These are phyloP conservation scores for Kryptolebias marmoratus DNA, from an alignment of 2,113 vertebrate species.

Conservation along the genomic window DNA sequence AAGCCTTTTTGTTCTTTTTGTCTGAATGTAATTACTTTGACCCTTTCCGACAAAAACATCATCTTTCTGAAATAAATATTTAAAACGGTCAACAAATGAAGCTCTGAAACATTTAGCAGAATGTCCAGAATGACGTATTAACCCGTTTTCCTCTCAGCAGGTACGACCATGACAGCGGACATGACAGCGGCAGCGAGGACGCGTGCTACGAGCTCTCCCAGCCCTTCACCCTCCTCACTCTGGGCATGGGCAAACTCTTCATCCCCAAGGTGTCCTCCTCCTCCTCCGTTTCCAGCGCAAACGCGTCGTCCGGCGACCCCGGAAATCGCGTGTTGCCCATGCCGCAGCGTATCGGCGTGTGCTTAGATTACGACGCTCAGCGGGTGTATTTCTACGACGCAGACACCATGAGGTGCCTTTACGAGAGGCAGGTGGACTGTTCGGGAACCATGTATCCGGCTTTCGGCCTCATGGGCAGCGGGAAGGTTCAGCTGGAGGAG, in stretches of 20 bases:
- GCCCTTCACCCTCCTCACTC: slow-evolving; percentile 90
- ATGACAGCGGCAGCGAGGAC: slow-evolving; percentile 98
- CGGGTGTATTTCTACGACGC: slow-evolving; percentile 90
- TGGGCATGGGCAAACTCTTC: slow-evolving; percentile 95
- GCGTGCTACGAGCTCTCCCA: slow-evolving; percentile 87
- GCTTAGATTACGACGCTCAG: slow-evolving; percentile 90
- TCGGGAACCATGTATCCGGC: slow-evolving; percentile 93
- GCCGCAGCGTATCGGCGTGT: slow-evolving; percentile 89
- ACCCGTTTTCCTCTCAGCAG: slow-evolving; percentile 67
- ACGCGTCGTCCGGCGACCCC: slow-evolving; percentile 74
- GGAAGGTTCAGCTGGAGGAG: slow-evolving; percentile 88
- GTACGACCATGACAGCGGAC: slow-evolving; percentile 96
- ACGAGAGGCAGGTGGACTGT: slow-evolving; percentile 92
- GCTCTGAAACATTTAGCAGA: neutral
- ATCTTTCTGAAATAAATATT: neutral
- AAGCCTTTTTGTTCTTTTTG: neutral
- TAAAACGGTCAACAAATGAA: neutral
- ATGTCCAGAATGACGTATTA: neutral
- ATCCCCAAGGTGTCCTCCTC: slow-evolving; percentile 86
- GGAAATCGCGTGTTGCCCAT: slow-evolving; percentile 86
- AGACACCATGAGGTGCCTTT: slow-evolving; percentile 91
- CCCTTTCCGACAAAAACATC: neutral
- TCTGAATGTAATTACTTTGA: neutral
- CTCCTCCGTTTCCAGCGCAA: slow-evolving; percentile 76
- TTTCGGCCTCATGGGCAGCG: slow-evolving; percentile 93